phyloP scores from a whole-genome alignment of 2,797 vertebrate genomes.

The Austrolebias charrua region DNA sequence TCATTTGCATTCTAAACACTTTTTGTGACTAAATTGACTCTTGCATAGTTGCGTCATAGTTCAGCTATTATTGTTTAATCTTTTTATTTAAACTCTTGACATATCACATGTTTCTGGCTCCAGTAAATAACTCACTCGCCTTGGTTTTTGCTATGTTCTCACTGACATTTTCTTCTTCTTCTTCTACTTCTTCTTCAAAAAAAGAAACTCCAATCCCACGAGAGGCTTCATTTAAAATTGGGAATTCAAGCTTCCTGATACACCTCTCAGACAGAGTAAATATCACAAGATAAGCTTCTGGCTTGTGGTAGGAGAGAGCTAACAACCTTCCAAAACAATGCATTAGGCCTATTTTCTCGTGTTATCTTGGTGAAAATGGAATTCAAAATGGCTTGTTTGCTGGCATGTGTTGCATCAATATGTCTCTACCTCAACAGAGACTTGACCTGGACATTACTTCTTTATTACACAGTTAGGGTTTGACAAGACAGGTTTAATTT shows the following conservation, averaged over 20 bases:
- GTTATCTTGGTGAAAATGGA: constrained; percentile 28
- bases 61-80: constrained; percentile 36
- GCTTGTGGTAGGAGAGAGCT: constrained; percentile 20
- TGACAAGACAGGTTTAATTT: constrained; percentile 31
- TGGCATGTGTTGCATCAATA: constrained; percentile 8
- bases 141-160: constrained; percentile 26
- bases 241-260: constrained; percentile 25
- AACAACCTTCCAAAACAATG: constrained; percentile 33
- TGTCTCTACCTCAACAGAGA: constrained; percentile 12
- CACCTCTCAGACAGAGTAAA: constrained; percentile 30
- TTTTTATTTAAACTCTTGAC: constrained; percentile 27
- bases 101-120: constrained; percentile 28
- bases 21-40: constrained; percentile 49
- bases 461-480: constrained; percentile 31
- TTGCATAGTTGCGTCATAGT: constrained; percentile 25
- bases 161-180: constrained; percentile 20
- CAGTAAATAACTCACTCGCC: constrained; percentile 26
- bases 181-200: no score
- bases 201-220: background rate
- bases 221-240: constrained; percentile 28
- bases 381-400: constrained; percentile 28
- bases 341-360: constrained; percentile 30
- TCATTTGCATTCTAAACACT: constrained; percentile 45
- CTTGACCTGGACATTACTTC: constrained; percentile 32
- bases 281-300: constrained; percentile 39